A percentile compares a stretch with the other conserved stretches of the same genome.
phyloP scores from a whole-genome alignment of 2,797 vertebrate genomes.

The Decapterus maruadsi region DNA sequence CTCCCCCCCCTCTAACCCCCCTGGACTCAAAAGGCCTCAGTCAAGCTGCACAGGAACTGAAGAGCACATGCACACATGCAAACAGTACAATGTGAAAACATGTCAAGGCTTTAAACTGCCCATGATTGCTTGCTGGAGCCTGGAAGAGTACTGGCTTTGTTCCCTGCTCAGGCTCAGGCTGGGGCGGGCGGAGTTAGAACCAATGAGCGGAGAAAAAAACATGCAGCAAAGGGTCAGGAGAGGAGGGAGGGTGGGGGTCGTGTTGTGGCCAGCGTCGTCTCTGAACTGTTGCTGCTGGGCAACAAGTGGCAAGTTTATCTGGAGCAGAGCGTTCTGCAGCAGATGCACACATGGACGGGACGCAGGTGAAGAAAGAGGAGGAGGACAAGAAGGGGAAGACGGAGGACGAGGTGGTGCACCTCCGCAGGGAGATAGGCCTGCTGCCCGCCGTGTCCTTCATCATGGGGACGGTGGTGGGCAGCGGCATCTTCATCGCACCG shows the following conservation, averaged over 20 bases:
- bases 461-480: conserved; percentile 91
- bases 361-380: conserved; percentile 16
- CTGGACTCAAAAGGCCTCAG: conserved; percentile 18
- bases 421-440: conserved; percentile 87
- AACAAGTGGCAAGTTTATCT: neutral
- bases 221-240: neutral
- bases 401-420: conserved; percentile 76
- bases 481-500: conserved; percentile 93
- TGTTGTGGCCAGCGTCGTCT: conserved; percentile 6
- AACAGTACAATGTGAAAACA: conserved; percentile 9
- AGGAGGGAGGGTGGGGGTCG: conserved; percentile 3
- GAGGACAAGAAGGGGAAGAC: conserved; percentile 32
- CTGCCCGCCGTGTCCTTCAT: conserved; percentile 87
- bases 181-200: conserved; percentile 44
- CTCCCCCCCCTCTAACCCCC: neutral
- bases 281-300: neutral
- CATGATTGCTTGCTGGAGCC: conserved; percentile 54
- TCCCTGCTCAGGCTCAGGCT: conserved; percentile 34
- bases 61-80: conserved; percentile 5
- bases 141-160: conserved; percentile 79
- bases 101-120: conserved; percentile 49
- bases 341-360: conserved; percentile 47
- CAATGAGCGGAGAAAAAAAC: conserved; percentile 57
- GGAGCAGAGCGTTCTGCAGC: neutral
- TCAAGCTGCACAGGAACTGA: conserved; percentile 54